Conservation (phyloP, 2,888 invertebrate genomes). For the Sesamia inferens region DNA sequence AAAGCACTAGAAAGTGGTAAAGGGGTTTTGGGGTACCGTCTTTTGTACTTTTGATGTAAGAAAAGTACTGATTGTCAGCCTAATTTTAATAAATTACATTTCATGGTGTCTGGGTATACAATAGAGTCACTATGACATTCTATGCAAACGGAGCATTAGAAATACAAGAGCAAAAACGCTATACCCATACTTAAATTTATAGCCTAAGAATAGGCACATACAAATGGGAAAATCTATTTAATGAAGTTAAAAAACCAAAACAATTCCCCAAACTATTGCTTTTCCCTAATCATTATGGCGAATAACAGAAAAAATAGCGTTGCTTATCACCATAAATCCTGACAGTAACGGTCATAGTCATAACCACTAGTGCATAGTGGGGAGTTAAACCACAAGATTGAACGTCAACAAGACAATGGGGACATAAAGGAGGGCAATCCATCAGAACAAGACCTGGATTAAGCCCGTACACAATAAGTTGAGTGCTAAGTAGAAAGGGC, state of each 20-base stretch:
- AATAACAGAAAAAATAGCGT: constrained; percentile 19
- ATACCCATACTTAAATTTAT: background rate
- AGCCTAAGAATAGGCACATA: too few relatives aligned
- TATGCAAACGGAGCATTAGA: background rate
- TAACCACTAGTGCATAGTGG: constrained; percentile 15
- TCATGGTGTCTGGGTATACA: too few relatives aligned
- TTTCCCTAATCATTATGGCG: constrained; percentile 4
- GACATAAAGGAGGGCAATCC: constrained; percentile 34
- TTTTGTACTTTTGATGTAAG: too few relatives aligned
- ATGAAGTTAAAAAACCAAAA: background rate
- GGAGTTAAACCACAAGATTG: constrained; percentile 56
- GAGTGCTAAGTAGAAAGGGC: constrained; percentile 32
- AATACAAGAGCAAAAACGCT: background rate
- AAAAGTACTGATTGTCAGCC: background rate
- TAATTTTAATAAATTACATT: background rate
- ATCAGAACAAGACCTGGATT: constrained; percentile 51
- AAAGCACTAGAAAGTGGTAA: background rate
- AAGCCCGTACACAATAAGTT: constrained; percentile 32
- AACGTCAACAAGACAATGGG: constrained; percentile 59
- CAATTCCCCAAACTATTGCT: background rate
- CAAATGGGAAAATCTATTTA: background rate
- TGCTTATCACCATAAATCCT: constrained; percentile 42
- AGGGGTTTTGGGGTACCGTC: background rate
- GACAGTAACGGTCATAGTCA: constrained; percentile 16
- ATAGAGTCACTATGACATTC: too few relatives aligned